Conservation (phyloP, 1,140 invertebrate species). For the Diplogasteroides magnus region DNA sequence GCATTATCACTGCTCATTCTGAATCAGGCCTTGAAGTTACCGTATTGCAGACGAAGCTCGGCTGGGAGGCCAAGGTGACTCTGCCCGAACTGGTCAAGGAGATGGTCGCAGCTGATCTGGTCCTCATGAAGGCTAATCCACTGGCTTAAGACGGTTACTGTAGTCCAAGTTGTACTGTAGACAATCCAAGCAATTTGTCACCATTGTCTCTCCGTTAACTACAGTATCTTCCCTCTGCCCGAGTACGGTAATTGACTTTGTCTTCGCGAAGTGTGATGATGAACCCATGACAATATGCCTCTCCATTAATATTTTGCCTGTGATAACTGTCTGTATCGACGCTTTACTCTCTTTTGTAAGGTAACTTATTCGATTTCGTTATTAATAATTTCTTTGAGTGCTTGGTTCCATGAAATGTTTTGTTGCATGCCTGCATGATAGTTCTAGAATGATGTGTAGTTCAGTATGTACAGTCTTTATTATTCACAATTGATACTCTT, state of each 20-base stretch:
- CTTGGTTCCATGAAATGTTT: too few species aligned
- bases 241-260: background rate
- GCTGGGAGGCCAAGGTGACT: constrained; percentile 76
- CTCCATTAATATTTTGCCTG: too few species aligned
- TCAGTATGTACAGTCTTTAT: too few species aligned
- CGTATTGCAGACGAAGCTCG: constrained; percentile 63
- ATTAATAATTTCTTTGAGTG: background rate
- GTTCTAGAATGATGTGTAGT: too few species aligned
- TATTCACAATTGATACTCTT: too few species aligned
- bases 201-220: background rate
- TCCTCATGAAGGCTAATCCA: constrained; percentile 84
- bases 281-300: too few species aligned
- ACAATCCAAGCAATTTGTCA: background rate
- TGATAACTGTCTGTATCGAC: too few species aligned
- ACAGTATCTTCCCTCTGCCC: background rate
- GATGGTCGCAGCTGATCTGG: constrained; percentile 89
- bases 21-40: too few species aligned
- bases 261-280: background rate
- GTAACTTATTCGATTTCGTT: background rate
- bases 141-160: constrained; percentile 37
- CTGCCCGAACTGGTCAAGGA: constrained; percentile 74
- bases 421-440: too few species aligned
- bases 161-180: too few species aligned
- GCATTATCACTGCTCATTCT: too few species aligned
- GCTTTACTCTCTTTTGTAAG: background rate